These are phyloP conservation scores for Sipha maydis DNA, from an alignment of 2,888 invertebrate genomes.

Conservation along the genomic window DNA sequence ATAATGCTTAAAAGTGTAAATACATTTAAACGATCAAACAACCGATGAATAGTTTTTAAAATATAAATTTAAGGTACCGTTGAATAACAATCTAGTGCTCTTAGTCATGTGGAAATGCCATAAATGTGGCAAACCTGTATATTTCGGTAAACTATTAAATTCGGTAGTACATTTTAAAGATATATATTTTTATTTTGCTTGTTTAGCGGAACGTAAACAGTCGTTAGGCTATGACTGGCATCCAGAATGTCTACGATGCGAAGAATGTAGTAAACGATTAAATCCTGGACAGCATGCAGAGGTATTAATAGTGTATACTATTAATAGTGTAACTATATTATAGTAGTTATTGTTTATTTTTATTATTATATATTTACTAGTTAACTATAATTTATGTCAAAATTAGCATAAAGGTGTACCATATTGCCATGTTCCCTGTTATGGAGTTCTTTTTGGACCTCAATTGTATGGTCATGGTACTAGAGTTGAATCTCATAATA, in stretches of 20 bases:
- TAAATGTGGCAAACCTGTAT: conserved; percentile 73
- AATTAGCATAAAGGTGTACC: conserved; percentile 80
- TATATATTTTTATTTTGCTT: conserved; percentile 41
- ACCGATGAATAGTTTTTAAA: not conserved
- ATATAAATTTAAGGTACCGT: not conserved
- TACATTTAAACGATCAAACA: not conserved
- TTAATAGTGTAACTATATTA: not conserved
- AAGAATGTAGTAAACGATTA: conserved; percentile 78
- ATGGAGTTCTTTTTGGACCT: conserved; percentile 80
- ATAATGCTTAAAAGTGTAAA: not conserved
- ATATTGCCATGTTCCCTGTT: conserved; percentile 86
- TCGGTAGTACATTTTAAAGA: conserved; percentile 33
- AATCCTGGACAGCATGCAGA: conserved; percentile 77
- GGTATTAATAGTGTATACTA: conserved; percentile 62
- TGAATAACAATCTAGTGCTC: not conserved
- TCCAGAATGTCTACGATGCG: conserved; percentile 75
- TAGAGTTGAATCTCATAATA: conserved; percentile 82
- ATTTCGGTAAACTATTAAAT: conserved; percentile 70
- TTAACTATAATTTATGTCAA: too few relatives aligned
- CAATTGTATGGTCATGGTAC: conserved; percentile 86
- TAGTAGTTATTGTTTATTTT: too few relatives aligned
- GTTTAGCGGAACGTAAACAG: conserved; percentile 76
- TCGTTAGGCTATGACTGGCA: conserved; percentile 81
- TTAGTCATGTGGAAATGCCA: conserved; percentile 72
- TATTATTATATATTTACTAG: too few relatives aligned